phyloP scores from a whole-genome alignment of 1,140 invertebrate genomes.

The Drosophila lacteicornis region DNA sequence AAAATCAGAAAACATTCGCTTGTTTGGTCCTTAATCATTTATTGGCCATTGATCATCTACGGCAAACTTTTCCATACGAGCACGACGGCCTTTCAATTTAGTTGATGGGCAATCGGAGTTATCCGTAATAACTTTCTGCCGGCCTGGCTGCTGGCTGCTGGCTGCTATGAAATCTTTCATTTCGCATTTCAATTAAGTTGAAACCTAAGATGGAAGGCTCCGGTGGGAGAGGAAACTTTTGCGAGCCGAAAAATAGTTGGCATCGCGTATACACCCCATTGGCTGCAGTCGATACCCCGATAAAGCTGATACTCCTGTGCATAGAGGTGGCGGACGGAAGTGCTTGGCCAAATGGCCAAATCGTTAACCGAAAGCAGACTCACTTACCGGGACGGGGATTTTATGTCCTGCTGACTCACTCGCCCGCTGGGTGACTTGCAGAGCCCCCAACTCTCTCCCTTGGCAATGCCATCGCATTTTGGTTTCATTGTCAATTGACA shows the following conservation, averaged over 20 bases:
- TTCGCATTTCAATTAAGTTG: constrained; percentile 53
- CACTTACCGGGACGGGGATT: constrained; percentile 54
- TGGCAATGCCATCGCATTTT: constrained; percentile 38
- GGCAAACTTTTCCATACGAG: constrained; percentile 20
- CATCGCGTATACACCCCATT: constrained; percentile 27
- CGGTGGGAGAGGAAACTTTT: constrained; percentile 42
- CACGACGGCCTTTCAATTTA: constrained; percentile 40
- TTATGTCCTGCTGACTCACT: constrained; percentile 56
- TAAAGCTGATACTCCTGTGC: neutral
- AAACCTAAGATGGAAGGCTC: constrained; percentile 43
- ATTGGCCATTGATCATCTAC: constrained; percentile 47
- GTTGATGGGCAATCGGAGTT: constrained; percentile 54
- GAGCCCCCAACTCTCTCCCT: neutral
- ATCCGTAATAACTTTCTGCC: constrained; percentile 41
- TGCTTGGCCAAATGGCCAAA: constrained; percentile 63
- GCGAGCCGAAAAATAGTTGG: constrained; percentile 32
- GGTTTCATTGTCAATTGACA: constrained; percentile 70
- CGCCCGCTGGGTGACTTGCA: constrained; percentile 38
- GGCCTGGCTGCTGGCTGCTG: neutral
- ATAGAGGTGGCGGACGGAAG: constrained; percentile 50
- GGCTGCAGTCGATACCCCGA: neutral
- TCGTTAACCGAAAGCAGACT: constrained; percentile 63
- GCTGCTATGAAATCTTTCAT: constrained; percentile 16
- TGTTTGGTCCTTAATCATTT: constrained; percentile 33
- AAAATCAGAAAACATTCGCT: constrained; percentile 26